phyloP scores from a whole-genome alignment of 2,797 vertebrate species.

The Masticophis lateralis region DNA sequence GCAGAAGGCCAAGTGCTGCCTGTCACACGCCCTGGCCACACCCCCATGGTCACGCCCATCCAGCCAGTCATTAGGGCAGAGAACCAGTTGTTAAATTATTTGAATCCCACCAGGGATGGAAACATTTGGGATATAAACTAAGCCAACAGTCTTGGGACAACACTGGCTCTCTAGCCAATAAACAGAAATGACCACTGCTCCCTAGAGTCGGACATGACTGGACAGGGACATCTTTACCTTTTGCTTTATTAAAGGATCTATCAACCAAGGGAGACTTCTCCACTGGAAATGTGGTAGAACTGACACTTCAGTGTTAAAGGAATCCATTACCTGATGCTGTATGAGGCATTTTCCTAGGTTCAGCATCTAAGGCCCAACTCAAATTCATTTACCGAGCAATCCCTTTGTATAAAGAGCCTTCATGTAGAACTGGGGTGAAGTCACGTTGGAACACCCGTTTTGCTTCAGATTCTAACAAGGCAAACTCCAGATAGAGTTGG shows the following conservation, averaged over 20 bases:
- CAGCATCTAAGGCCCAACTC: background rate
- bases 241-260: background rate
- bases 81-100: too few species aligned
- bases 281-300: background rate
- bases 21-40: too few species aligned
- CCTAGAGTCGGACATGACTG: background rate
- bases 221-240: background rate
- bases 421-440: background rate
- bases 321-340: background rate
- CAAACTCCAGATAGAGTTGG: background rate
- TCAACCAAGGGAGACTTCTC: background rate
- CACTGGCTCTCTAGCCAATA: background rate
- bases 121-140: too few species aligned
- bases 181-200: background rate
- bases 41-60: too few species aligned
- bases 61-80: too few species aligned
- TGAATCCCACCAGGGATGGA: too few species aligned
- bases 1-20: too few species aligned
- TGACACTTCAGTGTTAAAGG: background rate
- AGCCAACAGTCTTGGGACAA: background rate
- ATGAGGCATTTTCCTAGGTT: background rate
- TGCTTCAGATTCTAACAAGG: background rate
- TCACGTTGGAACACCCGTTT: background rate
- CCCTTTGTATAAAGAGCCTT: too few species aligned
- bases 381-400: background rate